These are phyloP conservation scores for Perizoma flavofasciatum DNA, from an alignment of 2,888 invertebrate species.

Conservation along the genomic window DNA sequence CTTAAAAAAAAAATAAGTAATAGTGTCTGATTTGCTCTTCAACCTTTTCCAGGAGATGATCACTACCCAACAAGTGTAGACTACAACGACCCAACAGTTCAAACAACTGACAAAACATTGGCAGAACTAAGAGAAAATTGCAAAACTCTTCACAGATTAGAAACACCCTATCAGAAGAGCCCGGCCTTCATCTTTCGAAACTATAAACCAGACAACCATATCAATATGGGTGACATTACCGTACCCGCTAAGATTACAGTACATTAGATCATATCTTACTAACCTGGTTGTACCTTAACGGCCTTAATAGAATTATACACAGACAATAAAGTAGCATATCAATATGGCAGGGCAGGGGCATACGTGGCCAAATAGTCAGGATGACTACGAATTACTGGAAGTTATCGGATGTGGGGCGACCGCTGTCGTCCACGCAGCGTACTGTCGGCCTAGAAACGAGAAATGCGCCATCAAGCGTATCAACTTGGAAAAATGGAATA, in stretches of 20 bases:
- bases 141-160: conserved; percentile 60
- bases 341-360: conserved; percentile 69
- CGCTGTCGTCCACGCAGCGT: conserved; percentile 98
- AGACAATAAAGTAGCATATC: conserved; percentile 33
- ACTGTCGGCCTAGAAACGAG: conserved; percentile 96
- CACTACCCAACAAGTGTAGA: conserved; percentile 72
- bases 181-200: conserved; percentile 57
- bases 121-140: conserved; percentile 60
- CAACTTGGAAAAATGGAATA: conserved; percentile 99
- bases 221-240: conserved; percentile 67
- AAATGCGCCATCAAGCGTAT: conserved; percentile 99
- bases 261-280: conserved; percentile 38
- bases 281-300: conserved; percentile 58
- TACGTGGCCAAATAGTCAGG: conserved; percentile 96
- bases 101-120: conserved; percentile 59
- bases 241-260: conserved; percentile 45
- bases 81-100: conserved; percentile 51
- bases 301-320: conserved; percentile 60
- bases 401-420: conserved; percentile 99
- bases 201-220: conserved; percentile 62
- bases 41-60: conserved; percentile 77
- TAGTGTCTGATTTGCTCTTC: conserved; percentile 32
- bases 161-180: conserved; percentile 40
- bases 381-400: conserved; percentile 96
- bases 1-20: neutral